A percentile compares a stretch with the other conserved stretches of the same genome.
Evolutionary conservation across 2,113 vertebrate species (phyloP).

Genomic region (Polypterus senegalus): DNA sequence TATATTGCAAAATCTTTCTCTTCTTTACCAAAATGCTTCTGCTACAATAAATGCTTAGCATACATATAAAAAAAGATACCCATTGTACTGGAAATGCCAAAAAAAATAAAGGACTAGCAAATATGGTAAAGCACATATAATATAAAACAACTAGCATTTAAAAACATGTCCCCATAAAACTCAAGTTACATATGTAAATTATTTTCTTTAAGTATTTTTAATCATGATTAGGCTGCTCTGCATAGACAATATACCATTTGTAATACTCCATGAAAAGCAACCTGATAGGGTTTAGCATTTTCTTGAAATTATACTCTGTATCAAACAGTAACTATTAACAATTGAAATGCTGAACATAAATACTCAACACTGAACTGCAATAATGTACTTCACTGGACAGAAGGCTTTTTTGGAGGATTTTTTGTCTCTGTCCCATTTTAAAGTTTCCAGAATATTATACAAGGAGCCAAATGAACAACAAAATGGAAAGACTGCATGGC

Average conservation of each 20-base stretch:
- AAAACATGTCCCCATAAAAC: constrained; percentile 68
- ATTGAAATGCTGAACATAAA: constrained; percentile 18
- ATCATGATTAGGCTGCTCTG: constrained; percentile 47
- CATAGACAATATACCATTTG: constrained; percentile 40
- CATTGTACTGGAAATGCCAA: constrained; percentile 73
- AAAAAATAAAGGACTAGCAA: constrained; percentile 52
- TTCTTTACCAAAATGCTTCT: constrained; percentile 71
- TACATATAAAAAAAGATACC: constrained; percentile 76
- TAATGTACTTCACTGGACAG: constrained; percentile 7
- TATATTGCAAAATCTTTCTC: constrained; percentile 67
- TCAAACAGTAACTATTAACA: constrained; percentile 1
- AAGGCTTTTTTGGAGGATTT: constrained; percentile 6
- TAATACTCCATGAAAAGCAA: neutral
- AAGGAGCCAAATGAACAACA: neutral
- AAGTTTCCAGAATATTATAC: constrained; percentile 9
- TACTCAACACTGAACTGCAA: neutral
- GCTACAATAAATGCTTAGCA: constrained; percentile 89
- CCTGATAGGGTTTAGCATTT: neutral
- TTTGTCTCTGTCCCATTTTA: neutral
- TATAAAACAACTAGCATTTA: constrained; percentile 69
- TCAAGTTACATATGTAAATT: constrained; percentile 62
- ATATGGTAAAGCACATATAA: constrained; percentile 63
- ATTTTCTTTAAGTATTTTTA: constrained; percentile 32
- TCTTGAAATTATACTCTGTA: neutral
- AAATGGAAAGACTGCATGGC: neutral